Evolutionary conservation across 2,888 invertebrate species (phyloP).

Genomic region (Lomographa bimaculata): DNA sequence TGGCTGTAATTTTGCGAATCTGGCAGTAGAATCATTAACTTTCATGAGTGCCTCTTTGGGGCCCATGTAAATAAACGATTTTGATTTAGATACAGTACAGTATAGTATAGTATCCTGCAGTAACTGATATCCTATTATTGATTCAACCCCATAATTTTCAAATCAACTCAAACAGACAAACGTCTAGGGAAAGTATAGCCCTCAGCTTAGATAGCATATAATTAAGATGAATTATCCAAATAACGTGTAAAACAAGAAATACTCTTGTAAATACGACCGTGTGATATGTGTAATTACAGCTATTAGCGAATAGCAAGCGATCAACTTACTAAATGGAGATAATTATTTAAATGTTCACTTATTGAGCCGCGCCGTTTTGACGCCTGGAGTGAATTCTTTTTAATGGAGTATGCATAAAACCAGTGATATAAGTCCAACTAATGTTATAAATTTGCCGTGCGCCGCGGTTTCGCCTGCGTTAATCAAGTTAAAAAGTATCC

Average conservation of each 20-base stretch:
- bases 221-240: slow-evolving; percentile 18
- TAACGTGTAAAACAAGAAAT: slow-evolving; percentile 25
- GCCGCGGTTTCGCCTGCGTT: too few relatives aligned
- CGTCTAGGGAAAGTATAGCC: slow-evolving; percentile 23
- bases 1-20: too few relatives aligned
- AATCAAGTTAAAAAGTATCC: too few relatives aligned
- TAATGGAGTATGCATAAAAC: too few relatives aligned
- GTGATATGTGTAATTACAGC: slow-evolving; percentile 32
- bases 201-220: slow-evolving; percentile 19
- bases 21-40: too few relatives aligned
- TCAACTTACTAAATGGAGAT: slow-evolving; percentile 13
- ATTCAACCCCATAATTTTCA: slow-evolving; percentile 14
- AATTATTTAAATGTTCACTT: slow-evolving; percentile 25
- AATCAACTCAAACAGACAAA: slow-evolving; percentile 12
- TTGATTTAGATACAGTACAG: too few relatives aligned
- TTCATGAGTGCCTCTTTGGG: too few relatives aligned
- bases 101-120: too few relatives aligned
- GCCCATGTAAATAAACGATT: too few relatives aligned
- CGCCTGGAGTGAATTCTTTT: slow-evolving; percentile 18
- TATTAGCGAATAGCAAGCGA: slow-evolving; percentile 27
- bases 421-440: too few relatives aligned
- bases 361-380: slow-evolving; percentile 16
- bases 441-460: too few relatives aligned
- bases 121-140: slow-evolving; percentile 10
- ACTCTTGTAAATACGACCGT: slow-evolving; percentile 28